Conservation (phyloP, 2,113 vertebrate genomes). For the Petroica traversi region DNA sequence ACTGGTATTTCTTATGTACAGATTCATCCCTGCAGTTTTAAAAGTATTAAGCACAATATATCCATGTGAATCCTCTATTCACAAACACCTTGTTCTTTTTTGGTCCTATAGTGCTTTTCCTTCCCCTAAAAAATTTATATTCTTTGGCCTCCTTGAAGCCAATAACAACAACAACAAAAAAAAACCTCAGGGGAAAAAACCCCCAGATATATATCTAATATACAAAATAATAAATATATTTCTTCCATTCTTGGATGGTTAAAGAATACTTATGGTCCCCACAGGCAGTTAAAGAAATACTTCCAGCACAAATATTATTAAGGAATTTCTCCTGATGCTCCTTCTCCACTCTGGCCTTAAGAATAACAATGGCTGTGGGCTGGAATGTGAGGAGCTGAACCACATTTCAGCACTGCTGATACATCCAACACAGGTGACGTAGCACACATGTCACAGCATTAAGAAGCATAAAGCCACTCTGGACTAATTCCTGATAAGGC, state of each 20-base stretch:
- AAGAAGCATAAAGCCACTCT: background rate
- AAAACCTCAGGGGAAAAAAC: background rate
- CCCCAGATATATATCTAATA: background rate
- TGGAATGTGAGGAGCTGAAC: background rate
- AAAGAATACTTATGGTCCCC: background rate
- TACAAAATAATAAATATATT: background rate
- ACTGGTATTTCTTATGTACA: background rate
- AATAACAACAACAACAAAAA: background rate
- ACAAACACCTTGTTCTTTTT: background rate
- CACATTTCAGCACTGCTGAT: background rate
- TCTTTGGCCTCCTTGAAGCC: background rate
- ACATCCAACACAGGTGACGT: fast-evolving
- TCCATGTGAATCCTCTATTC: background rate
- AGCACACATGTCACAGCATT: background rate
- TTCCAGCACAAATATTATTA: background rate
- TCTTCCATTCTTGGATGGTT: background rate
- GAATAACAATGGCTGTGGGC: background rate
- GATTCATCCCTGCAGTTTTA: background rate
- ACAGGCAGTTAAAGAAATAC: background rate
- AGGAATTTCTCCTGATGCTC: background rate
- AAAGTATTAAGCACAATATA: background rate
- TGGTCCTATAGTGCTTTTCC: background rate
- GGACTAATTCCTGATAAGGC: background rate
- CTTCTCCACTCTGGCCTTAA: background rate
- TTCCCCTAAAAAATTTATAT: background rate